Evolutionary conservation across 1,140 invertebrate species (phyloP).

Genomic region (Diabrotica undecimpunctata): DNA sequence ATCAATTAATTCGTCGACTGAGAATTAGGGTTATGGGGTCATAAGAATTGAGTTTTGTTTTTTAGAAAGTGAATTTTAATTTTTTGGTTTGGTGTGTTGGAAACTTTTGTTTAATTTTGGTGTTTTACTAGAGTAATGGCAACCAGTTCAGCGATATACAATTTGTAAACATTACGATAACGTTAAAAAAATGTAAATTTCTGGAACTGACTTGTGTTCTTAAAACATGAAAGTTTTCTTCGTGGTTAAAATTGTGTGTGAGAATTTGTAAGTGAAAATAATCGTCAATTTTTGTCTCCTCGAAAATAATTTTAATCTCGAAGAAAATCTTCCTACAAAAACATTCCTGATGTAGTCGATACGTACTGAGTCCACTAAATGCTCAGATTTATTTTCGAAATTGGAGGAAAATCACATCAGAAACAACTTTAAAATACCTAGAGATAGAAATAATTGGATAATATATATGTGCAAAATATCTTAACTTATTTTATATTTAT

Average conservation of each 20-base stretch:
- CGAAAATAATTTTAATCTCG: neutral
- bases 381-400: too few species aligned
- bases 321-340: too few species aligned
- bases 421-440: too few species aligned
- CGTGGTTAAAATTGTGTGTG: constrained; percentile 6
- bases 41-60: constrained; percentile 17
- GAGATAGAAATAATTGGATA: too few species aligned
- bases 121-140: constrained; percentile 27
- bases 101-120: constrained; percentile 30
- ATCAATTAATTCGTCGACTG: constrained; percentile 16
- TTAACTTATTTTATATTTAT: too few species aligned
- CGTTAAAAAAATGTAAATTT: constrained; percentile 9
- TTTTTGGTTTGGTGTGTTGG: constrained; percentile 29
- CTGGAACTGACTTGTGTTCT: constrained; percentile 7
- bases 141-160: constrained; percentile 23
- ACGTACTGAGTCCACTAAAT: too few species aligned
- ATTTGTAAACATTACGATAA: neutral
- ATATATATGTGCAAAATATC: too few species aligned
- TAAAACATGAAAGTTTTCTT: constrained; percentile 4
- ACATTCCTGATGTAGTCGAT: too few species aligned
- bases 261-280: neutral
- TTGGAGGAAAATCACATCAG: too few species aligned
- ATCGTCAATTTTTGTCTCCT: neutral
- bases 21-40: constrained; percentile 5
- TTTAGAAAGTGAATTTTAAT: constrained; percentile 22